phyloP scores from a whole-genome alignment of 2,888 invertebrate genomes.

The Drosophila paramelanica region DNA sequence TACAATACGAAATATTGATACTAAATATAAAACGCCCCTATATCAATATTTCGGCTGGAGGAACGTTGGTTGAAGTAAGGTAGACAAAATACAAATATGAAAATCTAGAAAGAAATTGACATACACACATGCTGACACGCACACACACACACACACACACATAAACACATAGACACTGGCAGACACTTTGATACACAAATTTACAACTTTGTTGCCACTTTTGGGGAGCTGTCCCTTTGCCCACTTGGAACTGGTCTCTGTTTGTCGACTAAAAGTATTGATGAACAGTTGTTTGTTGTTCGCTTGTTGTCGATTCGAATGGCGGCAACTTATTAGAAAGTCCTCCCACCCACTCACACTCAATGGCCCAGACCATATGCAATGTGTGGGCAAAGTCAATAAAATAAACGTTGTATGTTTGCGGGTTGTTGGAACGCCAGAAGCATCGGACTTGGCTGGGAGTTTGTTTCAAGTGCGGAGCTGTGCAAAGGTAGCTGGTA shows the following conservation, averaged over 20 bases:
- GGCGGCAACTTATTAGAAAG: conserved; percentile 77
- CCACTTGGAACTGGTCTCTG: conserved; percentile 45
- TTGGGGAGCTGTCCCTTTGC: conserved; percentile 17
- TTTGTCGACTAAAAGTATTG: conserved; percentile 73
- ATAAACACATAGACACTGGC: conserved; percentile 37
- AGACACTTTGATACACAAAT: conserved; percentile 73
- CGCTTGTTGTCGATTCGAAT: conserved; percentile 57
- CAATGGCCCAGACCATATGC: conserved; percentile 48
- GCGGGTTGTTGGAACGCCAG: conserved; percentile 37
- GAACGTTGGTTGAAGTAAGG: conserved; percentile 46
- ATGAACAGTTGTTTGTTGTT: conserved; percentile 78
- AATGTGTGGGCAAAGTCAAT: conserved; percentile 70
- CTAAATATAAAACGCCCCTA: conserved; percentile 56
- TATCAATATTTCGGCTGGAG: conserved; percentile 30
- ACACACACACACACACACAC: conserved; percentile 22
- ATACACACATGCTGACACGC: conserved; percentile 12
- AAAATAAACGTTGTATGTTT: conserved; percentile 77
- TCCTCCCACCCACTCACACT: conserved; percentile 43
- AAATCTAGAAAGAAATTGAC: conserved; percentile 49
- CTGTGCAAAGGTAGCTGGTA: conserved; percentile 31
- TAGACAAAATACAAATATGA: conserved; percentile 71
- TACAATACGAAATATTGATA: conserved; percentile 74
- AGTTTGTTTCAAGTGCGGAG: conserved; percentile 15
- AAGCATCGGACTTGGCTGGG: conserved; percentile 2
- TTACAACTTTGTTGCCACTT: conserved; percentile 71